Base-by-base conservation (phyloP, 2,888 invertebrate genomes). In the Lithophane leautieri region DNA sequence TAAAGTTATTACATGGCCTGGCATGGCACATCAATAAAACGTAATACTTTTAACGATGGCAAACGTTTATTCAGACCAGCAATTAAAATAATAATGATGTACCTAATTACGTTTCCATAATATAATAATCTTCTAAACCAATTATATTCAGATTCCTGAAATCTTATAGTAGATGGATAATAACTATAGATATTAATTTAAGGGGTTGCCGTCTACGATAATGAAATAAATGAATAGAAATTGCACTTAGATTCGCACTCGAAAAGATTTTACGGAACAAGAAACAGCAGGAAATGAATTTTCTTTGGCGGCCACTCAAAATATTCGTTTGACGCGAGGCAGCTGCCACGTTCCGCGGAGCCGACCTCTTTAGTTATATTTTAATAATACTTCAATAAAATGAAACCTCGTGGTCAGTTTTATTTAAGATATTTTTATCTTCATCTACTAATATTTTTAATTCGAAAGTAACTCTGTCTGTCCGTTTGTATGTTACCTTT, bases 271-370 rank as follows among this genome's bases (percentile, higher is more conserved):
- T 84, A 83, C 84, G 85, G 88, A 89, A 89, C 83, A 83, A 85
- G 88, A 87, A 88, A 87, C 78, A 87, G 82, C 84, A 90, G 91
- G 91, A 92, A 91, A 92, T 92, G 86, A 91, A 92, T 91, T 90
- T 91, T 90, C 87, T 91, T 91, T 89, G 85, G 86, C 81, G 87
- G 79, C 88, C 87, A 89, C 86, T 90, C 81, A 84, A 89, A 89
- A 88, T 87, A 86, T 89, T 88, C 88, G 88, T 89, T 89, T 88
- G 87, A 86, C 83, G 86, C 70, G 81, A 77, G 86, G 79, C 90
- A 85, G 88, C 83, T 86, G 83, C 76, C 83, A 65, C 78, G 75
- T 58, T 78, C 67, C 62, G 40, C 61, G 70, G 63, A 81, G 82
- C 85, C 85, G 79, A 85, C 86, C 85, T 84, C 85, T 88, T 87